Base-by-base conservation (phyloP, 2,888 invertebrate species). In the Galerucella calmariensis region DNA sequence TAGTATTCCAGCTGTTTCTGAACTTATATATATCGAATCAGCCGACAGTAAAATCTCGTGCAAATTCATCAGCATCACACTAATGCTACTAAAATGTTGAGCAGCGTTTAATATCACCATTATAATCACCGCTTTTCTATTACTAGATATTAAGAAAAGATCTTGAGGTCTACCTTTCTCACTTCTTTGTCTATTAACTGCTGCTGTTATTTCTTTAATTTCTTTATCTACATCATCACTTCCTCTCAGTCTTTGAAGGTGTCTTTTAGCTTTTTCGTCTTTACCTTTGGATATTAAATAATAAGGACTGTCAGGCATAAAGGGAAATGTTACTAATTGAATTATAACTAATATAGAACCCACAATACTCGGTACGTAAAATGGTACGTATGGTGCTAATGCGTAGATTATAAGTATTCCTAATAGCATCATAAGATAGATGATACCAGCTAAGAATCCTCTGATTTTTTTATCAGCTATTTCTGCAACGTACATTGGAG, bases 401-500 rank as follows among this genome's bases (percentile, higher is more conserved):
- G 86, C 82, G 73, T 87, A 87, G 2, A 87, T 85, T 2, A 87
- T 81, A 27, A 87, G 75, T 65, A 87, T 87, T 24, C 88, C 88
- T 9, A 87, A 75, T 35, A 87, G 81, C 86, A 87, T 86, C 85
- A 87, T 87, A 20, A 87, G 81, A 79, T 87, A 87, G 68, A 87
- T 87, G 44, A 86, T 83, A 1, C 86, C 85, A 0, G 86, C 84
- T 9, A 88, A 79, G 67, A 87, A 86, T 11, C 88, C 88, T 56
- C 88, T 75, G 41, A 88, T 86, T 73, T 85, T 85, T 72, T 87
- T 85, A 78, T 87, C 87, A 12, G 88, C 87, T 69, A 87, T 87
- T 82, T 88, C 87, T 5, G 86, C 87, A 61, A 87, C 85, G 80
- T 86, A 87, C 87, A 87, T 87, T 4, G 87, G 88, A 0, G 86